A percentile compares a stretch with the other conserved stretches of the same genome.
phyloP scores from a whole-genome alignment of 2,888 invertebrate species.

The Pheosia gnoma region DNA sequence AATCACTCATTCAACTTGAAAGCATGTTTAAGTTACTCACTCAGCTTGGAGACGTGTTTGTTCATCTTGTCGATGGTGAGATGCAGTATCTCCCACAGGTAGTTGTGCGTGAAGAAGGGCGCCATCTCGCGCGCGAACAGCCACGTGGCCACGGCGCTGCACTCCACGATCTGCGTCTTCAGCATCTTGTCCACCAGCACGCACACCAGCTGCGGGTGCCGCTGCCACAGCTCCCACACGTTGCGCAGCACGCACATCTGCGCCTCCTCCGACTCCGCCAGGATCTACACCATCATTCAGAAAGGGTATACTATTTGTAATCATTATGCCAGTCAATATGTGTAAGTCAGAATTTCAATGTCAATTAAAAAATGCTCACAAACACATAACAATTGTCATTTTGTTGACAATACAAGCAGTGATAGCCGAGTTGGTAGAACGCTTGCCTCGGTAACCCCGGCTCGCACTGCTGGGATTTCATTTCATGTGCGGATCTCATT shows the following conservation, averaged over 20 bases:
- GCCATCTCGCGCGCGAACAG: constrained; percentile 96
- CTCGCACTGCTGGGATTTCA: too few relatives aligned
- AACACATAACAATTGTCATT: too few relatives aligned
- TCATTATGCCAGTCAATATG: too few relatives aligned
- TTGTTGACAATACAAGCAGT: too few relatives aligned
- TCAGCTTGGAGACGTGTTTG: constrained; percentile 94
- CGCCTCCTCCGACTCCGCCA: constrained; percentile 97
- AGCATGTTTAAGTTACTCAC: constrained; percentile 65
- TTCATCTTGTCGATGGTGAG: constrained; percentile 98
- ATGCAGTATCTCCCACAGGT: constrained; percentile 98
- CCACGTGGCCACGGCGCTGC: constrained; percentile 98
- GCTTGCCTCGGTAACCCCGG: too few relatives aligned
- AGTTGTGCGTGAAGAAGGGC: constrained; percentile 95
- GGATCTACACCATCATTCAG: constrained; percentile 79
- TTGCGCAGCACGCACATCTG: constrained; percentile 97
- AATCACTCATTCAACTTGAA: too few relatives aligned
- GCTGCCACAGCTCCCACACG: constrained; percentile 97
- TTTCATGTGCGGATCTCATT: neutral
- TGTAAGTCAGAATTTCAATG: too few relatives aligned
- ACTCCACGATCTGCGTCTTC: constrained; percentile 98
- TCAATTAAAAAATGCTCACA: too few relatives aligned
- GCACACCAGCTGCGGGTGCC: constrained; percentile 98
- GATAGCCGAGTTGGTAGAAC: too few relatives aligned
- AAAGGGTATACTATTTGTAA: too few relatives aligned
- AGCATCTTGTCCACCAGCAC: constrained; percentile 98